Evolutionary conservation across 2,113 vertebrate genomes (phyloP).

Genomic region (Balaeniceps rex): DNA sequence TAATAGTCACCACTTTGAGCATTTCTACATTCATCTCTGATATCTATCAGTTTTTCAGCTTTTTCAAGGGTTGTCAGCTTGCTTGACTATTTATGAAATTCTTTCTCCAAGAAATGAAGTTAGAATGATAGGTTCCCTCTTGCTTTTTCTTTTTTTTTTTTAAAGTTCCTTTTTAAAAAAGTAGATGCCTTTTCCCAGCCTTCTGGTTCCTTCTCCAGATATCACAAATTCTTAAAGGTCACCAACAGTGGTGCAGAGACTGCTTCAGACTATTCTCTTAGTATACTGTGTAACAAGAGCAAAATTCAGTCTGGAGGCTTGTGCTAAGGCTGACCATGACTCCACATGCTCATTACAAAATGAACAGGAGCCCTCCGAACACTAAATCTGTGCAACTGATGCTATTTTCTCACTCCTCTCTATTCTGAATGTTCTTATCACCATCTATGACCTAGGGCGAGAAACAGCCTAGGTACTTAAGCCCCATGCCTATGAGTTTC

Average conservation of each 20-base stretch:
- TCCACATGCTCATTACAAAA: not conserved
- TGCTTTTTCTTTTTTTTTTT: not conserved
- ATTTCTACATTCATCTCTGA: not conserved
- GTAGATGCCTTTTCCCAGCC: not conserved
- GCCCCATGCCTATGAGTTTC: not conserved
- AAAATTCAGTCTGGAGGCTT: not conserved
- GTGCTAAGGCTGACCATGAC: not conserved
- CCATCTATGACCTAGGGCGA: not conserved
- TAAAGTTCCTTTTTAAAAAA: not conserved
- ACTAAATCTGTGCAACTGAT: not conserved
- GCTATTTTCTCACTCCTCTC: not conserved
- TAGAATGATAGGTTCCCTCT: not conserved
- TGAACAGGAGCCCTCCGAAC: not conserved
- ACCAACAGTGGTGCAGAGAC: not conserved
- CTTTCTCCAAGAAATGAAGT: not conserved
- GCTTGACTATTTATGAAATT: not conserved
- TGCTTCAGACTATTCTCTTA: not conserved
- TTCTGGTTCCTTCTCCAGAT: not conserved
- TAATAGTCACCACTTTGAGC: not conserved
- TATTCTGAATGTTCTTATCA: not conserved
- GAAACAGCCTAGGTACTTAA: not conserved
- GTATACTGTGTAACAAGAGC: not conserved
- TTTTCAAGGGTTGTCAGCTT: not conserved
- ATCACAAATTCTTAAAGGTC: not conserved
- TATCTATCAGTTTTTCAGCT: not conserved